Conservation (phyloP, 2,797 vertebrate genomes). For the Enteromius fasciolatus region DNA sequence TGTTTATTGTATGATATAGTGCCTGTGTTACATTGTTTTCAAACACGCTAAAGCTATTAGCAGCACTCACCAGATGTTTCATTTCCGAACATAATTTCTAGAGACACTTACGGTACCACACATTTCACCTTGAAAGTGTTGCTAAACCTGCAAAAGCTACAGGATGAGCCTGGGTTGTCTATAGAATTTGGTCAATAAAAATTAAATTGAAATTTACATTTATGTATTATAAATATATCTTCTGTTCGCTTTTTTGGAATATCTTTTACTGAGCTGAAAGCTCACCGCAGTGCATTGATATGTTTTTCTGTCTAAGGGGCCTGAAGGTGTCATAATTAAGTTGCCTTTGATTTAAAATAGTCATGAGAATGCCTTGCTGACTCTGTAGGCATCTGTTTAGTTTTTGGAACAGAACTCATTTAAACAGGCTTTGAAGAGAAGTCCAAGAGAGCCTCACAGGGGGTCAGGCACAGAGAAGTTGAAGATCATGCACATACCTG, state of each 20-base stretch:
- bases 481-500: slow-evolving; percentile 23
- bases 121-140: not conserved
- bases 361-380: not conserved
- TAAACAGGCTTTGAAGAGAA: not conserved
- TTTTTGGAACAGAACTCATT: not conserved
- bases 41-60: not conserved
- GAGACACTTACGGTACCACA: not conserved
- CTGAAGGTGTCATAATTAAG: slow-evolving; percentile 11
- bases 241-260: not conserved
- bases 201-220: not conserved
- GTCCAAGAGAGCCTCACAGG: not conserved
- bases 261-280: not conserved
- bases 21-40: not conserved
- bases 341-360: slow-evolving; percentile 11
- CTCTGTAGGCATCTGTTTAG: not conserved
- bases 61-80: not conserved
- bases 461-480: not conserved
- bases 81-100: not conserved
- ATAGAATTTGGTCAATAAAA: not conserved
- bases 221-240: not conserved
- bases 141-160: not conserved
- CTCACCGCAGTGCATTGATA: not conserved
- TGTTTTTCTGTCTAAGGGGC: not conserved
- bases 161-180: not conserved
- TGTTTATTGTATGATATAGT: not conserved